phyloP scores from a whole-genome alignment of 2,797 vertebrate genomes.

The Chromis chromis region DNA sequence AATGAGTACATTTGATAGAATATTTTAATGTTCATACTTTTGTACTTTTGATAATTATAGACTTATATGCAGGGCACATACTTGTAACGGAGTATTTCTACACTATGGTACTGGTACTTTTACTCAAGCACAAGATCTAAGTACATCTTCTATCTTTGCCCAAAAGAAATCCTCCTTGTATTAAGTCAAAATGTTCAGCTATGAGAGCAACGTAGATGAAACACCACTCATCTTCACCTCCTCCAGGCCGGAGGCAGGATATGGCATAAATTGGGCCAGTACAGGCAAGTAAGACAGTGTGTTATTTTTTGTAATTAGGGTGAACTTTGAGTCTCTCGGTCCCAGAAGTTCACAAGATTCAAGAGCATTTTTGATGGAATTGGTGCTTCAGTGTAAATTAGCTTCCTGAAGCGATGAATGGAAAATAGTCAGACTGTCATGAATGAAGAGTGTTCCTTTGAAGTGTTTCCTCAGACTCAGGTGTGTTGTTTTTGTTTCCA shows the following conservation, averaged over 20 bases:
- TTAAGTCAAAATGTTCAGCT: too few species aligned
- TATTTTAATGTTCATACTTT: too few species aligned
- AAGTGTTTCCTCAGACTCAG: not conserved
- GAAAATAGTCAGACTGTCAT: not conserved
- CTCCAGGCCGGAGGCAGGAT: not conserved
- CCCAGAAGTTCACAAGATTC: not conserved
- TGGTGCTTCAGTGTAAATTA: not conserved
- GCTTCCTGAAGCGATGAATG: not conserved
- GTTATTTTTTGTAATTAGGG: not conserved
- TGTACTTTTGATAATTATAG: too few species aligned
- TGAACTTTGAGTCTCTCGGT: not conserved
- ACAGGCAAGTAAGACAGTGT: too few species aligned
- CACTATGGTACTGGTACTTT: too few species aligned
- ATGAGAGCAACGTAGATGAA: not conserved
- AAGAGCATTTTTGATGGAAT: not conserved
- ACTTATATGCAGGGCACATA: too few species aligned
- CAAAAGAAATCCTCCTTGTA: too few species aligned
- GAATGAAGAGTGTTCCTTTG: not conserved
- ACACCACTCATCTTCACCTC: not conserved
- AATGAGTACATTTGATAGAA: too few species aligned
- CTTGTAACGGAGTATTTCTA: too few species aligned
- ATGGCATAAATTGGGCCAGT: not conserved
- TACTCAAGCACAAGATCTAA: too few species aligned
- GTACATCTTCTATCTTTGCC: too few species aligned
- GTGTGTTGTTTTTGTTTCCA: constrained; percentile 44